These are phyloP conservation scores for Caenorhabditis panamensis DNA, from an alignment of 2,888 invertebrate species.

Conservation along the genomic window DNA sequence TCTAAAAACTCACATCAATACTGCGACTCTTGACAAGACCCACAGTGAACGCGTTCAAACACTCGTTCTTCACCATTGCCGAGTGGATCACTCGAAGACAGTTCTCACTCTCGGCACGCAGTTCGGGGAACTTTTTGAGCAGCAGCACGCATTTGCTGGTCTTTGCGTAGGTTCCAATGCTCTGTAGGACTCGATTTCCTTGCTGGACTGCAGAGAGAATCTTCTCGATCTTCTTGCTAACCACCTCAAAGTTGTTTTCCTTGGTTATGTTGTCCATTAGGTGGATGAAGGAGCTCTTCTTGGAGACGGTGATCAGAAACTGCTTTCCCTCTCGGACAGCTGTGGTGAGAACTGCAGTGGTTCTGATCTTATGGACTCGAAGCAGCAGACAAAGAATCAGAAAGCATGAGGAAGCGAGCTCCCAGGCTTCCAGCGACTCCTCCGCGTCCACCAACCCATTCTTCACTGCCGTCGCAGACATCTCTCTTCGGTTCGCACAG, in stretches of 20 bases:
- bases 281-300: constrained; percentile 64
- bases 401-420: constrained; percentile 61
- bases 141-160: constrained; percentile 54
- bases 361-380: constrained; percentile 63
- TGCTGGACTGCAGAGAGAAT: constrained; percentile 62
- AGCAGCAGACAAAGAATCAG: constrained; percentile 63
- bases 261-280: constrained; percentile 59
- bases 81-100: constrained; percentile 65
- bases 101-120: constrained; percentile 62
- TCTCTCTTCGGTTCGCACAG: constrained; percentile 22
- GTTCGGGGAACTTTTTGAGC: constrained; percentile 65
- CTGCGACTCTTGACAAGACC: constrained; percentile 63
- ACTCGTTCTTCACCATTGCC: constrained; percentile 65
- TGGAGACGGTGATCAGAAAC: constrained; percentile 62
- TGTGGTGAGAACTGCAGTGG: constrained; percentile 51
- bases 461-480: constrained; percentile 28
- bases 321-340: constrained; percentile 67
- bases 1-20: constrained; percentile 59
- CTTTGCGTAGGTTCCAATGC: constrained; percentile 68
- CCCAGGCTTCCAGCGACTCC: constrained; percentile 57
- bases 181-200: constrained; percentile 66
- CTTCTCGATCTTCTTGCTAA: constrained; percentile 24
- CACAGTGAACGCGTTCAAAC: constrained; percentile 65
- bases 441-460: constrained; percentile 22
- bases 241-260: constrained; percentile 34